A percentile compares a stretch with the other conserved stretches of the same genome.
phyloP scores from a whole-genome alignment of 30 jellyfish, hydroid and myxozoan genomes.

The Rhopilema esculentum region DNA sequence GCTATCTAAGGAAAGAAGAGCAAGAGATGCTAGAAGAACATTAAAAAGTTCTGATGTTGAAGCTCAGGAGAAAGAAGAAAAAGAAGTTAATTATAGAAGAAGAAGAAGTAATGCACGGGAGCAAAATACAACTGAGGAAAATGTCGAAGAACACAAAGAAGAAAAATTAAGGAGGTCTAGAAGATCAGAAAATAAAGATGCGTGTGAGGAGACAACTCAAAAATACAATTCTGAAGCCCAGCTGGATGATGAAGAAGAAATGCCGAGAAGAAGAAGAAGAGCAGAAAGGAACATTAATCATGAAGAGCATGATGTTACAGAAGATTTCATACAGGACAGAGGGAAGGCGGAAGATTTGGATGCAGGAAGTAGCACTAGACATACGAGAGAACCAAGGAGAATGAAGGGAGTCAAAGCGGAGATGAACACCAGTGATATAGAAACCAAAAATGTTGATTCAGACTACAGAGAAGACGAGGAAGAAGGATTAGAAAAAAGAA shows the following conservation, averaged over 20 bases:
- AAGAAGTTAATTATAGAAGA: neutral
- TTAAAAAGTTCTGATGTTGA: neutral
- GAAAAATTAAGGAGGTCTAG: no score
- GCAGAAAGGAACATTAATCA: neutral
- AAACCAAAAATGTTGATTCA: neutral
- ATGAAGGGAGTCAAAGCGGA: neutral
- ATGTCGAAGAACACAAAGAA: neutral
- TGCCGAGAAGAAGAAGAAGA: neutral
- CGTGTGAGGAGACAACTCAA: no score
- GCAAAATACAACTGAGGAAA: neutral
- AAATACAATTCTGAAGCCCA: slow-evolving; percentile 2
- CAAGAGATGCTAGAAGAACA: neutral
- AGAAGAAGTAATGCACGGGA: slow-evolving; percentile 18
- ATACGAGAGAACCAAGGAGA: slow-evolving; percentile 3
- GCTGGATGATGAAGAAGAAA: neutral
- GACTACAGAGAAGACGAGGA: neutral
- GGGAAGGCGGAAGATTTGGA: neutral
- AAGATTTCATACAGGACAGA: neutral
- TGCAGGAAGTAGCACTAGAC: no score
- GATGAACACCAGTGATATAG: neutral
- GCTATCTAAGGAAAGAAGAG: neutral
- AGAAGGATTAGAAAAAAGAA: neutral
- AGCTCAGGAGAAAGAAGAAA: neutral
- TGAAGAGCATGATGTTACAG: neutral
- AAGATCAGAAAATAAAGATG: neutral